Evolutionary conservation across 53 echinoderm and acorn worm species (phyloP).

Genomic region (Echinarachnius parma): DNA sequence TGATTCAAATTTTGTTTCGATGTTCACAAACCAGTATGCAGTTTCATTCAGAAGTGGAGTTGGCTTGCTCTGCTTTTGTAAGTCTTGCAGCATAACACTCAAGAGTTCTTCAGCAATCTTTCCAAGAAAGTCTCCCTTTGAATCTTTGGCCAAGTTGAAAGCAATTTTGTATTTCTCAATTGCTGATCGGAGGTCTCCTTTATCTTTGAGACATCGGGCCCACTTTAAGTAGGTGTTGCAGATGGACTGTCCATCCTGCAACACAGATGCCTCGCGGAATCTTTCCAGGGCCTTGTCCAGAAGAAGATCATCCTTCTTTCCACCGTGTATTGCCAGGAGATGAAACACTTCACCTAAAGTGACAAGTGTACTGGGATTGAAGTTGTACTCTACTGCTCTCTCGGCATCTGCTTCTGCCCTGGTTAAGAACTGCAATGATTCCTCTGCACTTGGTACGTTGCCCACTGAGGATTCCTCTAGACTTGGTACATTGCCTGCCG

Average conservation of each 20-base stretch:
- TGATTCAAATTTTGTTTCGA: background rate
- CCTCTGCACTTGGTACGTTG: background rate
- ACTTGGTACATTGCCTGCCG: too few species aligned
- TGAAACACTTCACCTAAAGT: conserved; percentile 1
- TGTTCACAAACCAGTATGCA: conserved; percentile 15
- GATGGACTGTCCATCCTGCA: conserved; percentile 12
- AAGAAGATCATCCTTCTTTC: background rate
- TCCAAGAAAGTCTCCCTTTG: background rate
- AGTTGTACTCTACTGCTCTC: background rate
- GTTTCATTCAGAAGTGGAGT: background rate
- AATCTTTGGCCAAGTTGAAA: background rate
- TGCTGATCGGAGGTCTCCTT: conserved; percentile 1
- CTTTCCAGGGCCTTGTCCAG: conserved; percentile 18
- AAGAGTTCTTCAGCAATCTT: background rate
- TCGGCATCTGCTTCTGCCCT: background rate
- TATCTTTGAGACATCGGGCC: conserved; percentile 27
- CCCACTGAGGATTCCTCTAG: too few species aligned
- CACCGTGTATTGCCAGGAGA: background rate
- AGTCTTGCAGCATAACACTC: conserved; percentile 4
- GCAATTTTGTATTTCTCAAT: conserved; percentile 27
- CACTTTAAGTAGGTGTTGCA: conserved; percentile 1
- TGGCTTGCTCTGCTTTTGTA: background rate
- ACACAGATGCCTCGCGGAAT: conserved; percentile 23
- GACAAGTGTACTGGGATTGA: background rate
- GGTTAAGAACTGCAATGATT: too few species aligned